Evolutionary conservation across 2,113 vertebrate species (phyloP), one percentile per base, ranked within the genome.

Genomic region (Callocephalon fimbriatum): DNA sequence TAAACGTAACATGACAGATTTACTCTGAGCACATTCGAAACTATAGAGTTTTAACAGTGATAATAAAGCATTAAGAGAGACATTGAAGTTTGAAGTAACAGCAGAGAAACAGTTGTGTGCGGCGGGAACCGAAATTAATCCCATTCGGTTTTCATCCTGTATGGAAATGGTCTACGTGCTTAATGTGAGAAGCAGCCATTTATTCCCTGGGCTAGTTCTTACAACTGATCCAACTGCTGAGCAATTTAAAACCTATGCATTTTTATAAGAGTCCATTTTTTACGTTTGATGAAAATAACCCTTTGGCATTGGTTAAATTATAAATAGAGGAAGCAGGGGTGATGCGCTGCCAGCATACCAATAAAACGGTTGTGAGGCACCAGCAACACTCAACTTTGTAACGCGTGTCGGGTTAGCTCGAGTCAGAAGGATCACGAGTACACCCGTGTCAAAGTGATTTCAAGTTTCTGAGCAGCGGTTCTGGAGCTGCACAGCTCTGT

Each of bases 161-260:
- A 61, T 84, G 88, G 89, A 79, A 94, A 95, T 84, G 78, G 72
- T 56, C 62, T 83, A 87, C 45, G 56, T 76, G 88, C 74, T 78
- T 90, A 80, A 91, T 77, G 79, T 84, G 56, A 93, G 70, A 78
- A 94, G 59, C 81, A 93, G 63, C 72, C 90, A 63, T 89, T 95
- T 97, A 92, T 89, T 97, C 95, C 91, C 84, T 76, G 72, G 77
- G 79, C 94, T 90, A n/a, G 31, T 67, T 95, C 94, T 96, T 89
- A 45, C 45, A 96, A 92, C 88, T 80, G 71, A 86, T 97, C 77
- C 83, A 92, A 59, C 65, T 67, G 68, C 77, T 51, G 87, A 92
- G 91, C 91, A 95, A 96, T 97, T 97, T 94, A 94, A 93, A 97
- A 93, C 53, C 93, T 89, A 88, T 94, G 96, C 95, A 93, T 97